Conservation (phyloP, 2,113 vertebrate species). For the Vireo altiloquus region DNA sequence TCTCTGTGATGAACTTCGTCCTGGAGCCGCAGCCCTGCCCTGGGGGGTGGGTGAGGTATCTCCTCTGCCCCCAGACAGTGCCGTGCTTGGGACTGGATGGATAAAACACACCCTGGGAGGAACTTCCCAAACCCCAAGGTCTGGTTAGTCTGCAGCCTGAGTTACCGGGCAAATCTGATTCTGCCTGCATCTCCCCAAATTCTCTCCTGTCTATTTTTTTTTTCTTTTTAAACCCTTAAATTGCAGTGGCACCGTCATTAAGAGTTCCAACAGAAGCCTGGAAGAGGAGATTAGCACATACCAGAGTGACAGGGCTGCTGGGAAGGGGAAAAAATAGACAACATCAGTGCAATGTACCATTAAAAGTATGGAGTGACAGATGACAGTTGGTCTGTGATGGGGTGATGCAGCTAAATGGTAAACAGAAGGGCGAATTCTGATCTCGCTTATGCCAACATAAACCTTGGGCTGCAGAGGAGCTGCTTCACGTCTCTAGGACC, state of each 20-base stretch:
- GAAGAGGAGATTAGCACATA: constrained; percentile 47
- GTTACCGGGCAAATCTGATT: not conserved
- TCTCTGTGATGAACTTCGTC: fast-evolving
- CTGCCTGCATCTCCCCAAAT: not conserved
- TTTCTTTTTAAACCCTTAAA: not conserved
- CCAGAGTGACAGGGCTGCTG: constrained; percentile 42
- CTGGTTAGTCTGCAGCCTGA: not conserved
- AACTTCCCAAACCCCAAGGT: not conserved
- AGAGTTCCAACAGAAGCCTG: constrained; percentile 50
- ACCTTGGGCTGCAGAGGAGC: constrained; percentile 61
- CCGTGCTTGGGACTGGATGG: not conserved
- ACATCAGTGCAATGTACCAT: constrained; percentile 63
- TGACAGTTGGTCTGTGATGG: constrained; percentile 68
- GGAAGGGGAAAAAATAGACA: constrained; percentile 56
- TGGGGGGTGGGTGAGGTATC: too few relatives aligned
- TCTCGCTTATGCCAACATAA: constrained; percentile 53
- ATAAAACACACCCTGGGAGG: not conserved
- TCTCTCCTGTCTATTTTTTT: not conserved
- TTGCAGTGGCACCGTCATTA: not conserved
- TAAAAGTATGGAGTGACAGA: constrained; percentile 65
- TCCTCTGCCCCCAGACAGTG: not conserved
- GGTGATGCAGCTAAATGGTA: constrained; percentile 68
- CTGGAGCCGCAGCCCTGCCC: not conserved
- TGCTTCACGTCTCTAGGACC: constrained; percentile 16
- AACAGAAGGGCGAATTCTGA: constrained; percentile 63